Percentiles rank a stretch among this genome's conserved stretches.
Evolutionary conservation across 2,797 vertebrate genomes (phyloP).

Genomic region (Nannoperca australis): DNA sequence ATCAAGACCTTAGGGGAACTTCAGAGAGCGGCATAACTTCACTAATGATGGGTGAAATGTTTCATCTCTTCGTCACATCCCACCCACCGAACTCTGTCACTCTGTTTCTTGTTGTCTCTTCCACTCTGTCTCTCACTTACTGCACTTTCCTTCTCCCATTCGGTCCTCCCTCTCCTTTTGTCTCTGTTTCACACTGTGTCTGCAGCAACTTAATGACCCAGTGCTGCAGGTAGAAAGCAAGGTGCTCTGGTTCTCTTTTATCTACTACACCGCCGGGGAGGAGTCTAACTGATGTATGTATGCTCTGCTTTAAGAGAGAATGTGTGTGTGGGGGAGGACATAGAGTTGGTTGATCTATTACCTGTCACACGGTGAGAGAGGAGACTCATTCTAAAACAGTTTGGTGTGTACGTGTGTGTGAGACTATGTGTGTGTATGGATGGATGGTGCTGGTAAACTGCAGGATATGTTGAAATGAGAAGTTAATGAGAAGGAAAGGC

Average conservation of each 20-base stretch:
- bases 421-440: background rate
- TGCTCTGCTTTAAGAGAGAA: slow-evolving; percentile 4
- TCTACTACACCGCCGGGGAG: slow-evolving; percentile 7
- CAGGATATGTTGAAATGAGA: slow-evolving; percentile 30
- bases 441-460: slow-evolving; percentile 3
- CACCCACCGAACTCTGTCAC: slow-evolving; percentile 39
- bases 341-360: slow-evolving; percentile 41
- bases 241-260: slow-evolving; percentile 33
- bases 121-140: background rate
- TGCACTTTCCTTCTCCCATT: slow-evolving; percentile 15
- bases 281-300: slow-evolving; percentile 15
- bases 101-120: slow-evolving; percentile 15
- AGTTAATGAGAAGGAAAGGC: slow-evolving; percentile 3
- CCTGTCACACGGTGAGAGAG: slow-evolving; percentile 25
- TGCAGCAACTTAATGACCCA: slow-evolving; percentile 51
- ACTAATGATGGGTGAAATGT: slow-evolving; percentile 72
- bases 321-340: background rate
- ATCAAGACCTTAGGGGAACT: slow-evolving; percentile 52
- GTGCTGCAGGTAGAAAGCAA: slow-evolving; percentile 33
- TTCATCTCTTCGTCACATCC: slow-evolving; percentile 67
- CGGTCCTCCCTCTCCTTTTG: slow-evolving; percentile 18
- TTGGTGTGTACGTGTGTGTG: background rate
- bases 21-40: slow-evolving; percentile 54
- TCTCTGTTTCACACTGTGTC: slow-evolving; percentile 37
- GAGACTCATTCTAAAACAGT: slow-evolving; percentile 30